Conservation (phyloP, 2,113 vertebrate genomes). For the Apteryx mantelli region DNA sequence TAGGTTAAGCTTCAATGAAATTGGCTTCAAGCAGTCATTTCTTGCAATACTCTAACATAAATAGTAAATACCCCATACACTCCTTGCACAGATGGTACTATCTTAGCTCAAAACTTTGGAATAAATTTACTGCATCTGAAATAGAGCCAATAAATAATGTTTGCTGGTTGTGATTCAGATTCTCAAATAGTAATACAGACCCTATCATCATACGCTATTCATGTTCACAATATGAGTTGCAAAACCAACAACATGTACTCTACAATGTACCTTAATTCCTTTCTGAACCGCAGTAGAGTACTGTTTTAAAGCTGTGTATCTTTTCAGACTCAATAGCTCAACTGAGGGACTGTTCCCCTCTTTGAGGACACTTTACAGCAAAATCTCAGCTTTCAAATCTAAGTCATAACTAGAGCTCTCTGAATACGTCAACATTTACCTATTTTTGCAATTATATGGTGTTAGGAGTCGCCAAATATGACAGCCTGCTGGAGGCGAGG, state of each 20-base stretch:
- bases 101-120: not conserved
- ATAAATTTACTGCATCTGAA: not conserved
- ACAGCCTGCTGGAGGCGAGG: not conserved
- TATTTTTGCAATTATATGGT: not conserved
- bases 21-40: not conserved
- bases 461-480: not conserved
- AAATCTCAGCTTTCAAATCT: not conserved
- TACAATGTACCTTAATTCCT: not conserved
- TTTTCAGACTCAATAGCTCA: not conserved
- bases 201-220: not conserved
- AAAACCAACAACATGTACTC: accelerated
- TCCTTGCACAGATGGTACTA: not conserved
- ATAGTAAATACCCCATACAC: not conserved
- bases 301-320: not conserved
- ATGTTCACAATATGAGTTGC: not conserved
- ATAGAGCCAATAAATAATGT: not conserved
- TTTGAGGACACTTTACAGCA: not conserved
- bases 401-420: not conserved
- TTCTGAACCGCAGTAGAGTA: not conserved
- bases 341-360: not conserved
- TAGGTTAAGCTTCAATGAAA: not conserved
- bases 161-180: not conserved
- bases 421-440: not conserved
- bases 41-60: not conserved
- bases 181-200: not conserved